phyloP scores from a whole-genome alignment of 1,140 invertebrate species.

The Panagrolaimus sp. region DNA sequence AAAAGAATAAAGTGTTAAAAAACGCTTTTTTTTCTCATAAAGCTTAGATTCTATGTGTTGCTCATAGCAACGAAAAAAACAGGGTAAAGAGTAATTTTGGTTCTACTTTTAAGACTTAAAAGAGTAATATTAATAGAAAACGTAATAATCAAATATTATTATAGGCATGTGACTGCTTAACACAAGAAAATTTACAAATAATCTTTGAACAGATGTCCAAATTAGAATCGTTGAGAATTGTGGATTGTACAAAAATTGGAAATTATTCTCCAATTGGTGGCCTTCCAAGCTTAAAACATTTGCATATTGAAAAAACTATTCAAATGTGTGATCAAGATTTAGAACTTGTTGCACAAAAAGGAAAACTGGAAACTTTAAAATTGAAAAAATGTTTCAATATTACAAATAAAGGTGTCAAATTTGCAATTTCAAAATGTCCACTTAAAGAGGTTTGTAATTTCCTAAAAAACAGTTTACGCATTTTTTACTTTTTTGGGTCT shows the following conservation, averaged over 20 bases:
- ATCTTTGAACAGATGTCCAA: constrained; percentile 24
- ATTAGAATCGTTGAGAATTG: constrained; percentile 22
- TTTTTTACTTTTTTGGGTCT: too few species aligned
- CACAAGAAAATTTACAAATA: constrained; percentile 15
- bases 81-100: too few species aligned
- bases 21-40: too few species aligned
- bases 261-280: constrained; percentile 21
- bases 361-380: constrained; percentile 17
- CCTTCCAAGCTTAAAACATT: neutral
- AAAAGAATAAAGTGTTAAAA: too few species aligned
- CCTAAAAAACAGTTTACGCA: too few species aligned
- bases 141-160: neutral
- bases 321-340: constrained; percentile 34
- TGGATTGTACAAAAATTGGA: constrained; percentile 28
- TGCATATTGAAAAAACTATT: constrained; percentile 26
- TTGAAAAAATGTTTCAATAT: constrained; percentile 29
- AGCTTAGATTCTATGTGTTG: too few species aligned
- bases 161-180: constrained; percentile 16
- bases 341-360: constrained; percentile 17
- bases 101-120: too few species aligned
- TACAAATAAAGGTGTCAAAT: constrained; percentile 25
- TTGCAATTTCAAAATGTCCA: constrained; percentile 17
- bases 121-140: too few species aligned
- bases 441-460: constrained; percentile 25
- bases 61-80: too few species aligned